phyloP scores from a whole-genome alignment of 2,113 vertebrate species.

The Nibea coibor region DNA sequence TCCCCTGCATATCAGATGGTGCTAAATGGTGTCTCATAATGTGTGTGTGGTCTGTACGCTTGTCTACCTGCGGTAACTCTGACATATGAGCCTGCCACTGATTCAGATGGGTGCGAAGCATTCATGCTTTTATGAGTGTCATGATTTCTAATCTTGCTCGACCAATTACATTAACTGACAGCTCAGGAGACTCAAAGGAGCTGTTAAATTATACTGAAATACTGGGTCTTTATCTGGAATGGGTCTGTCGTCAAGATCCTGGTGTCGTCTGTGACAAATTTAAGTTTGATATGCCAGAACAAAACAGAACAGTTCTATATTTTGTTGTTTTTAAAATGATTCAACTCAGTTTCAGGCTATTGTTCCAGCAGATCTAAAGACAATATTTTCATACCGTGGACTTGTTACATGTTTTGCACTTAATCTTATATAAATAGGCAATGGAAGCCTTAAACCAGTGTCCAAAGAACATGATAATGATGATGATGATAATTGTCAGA shows the following conservation, averaged over 20 bases:
- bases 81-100: constrained; percentile 52
- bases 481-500: too few species aligned
- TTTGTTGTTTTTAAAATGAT: neutral
- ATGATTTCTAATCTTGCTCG: constrained; percentile 65
- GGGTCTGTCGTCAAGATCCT: constrained; percentile 15
- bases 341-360: neutral
- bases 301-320: neutral
- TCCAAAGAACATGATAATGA: neutral
- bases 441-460: neutral
- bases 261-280: neutral
- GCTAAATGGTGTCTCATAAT: constrained; percentile 32
- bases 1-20: constrained; percentile 31
- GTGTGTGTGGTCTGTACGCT: constrained; percentile 24
- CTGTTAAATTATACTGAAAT: constrained; percentile 55
- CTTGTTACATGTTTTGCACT: neutral
- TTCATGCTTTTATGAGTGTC: constrained; percentile 62
- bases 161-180: constrained; percentile 71
- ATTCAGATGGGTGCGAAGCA: constrained; percentile 54
- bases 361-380: neutral
- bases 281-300: neutral
- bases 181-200: constrained; percentile 60
- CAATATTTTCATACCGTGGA: neutral
- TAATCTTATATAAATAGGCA: neutral
- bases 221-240: neutral
- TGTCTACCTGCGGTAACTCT: constrained; percentile 50